Base-by-base conservation (phyloP, 2,113 vertebrate genomes). In the Polypterus senegalus region DNA sequence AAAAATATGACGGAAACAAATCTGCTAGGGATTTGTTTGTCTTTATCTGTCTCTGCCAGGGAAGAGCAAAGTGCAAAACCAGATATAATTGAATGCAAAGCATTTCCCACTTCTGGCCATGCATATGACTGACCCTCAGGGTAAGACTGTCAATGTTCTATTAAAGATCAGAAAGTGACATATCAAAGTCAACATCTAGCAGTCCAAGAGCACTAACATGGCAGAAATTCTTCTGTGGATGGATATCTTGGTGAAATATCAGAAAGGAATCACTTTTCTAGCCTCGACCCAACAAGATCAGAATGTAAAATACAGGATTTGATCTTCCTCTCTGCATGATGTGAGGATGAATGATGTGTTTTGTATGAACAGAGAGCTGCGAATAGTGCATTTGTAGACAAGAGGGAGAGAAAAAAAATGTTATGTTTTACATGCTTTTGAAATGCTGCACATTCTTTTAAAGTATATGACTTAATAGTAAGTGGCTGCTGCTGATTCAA, bases 271-370 rank as follows among this genome's bases (percentile, higher is more conserved):
- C 77, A 68, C 74, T 81, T 55, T 86, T 83, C 80, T 78, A 86
- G 77, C 82, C 74, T 81, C 86, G 84, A 87, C 86, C 87, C 67
- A 78, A 83, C 85, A 86, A 84, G 83, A 82, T 86, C 81, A 83
- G 85, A 87, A 87, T 88, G 83, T 89, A 79, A 90, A 87, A 89
- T 88, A 80, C 84, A 88, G 85, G 86, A 90, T 89, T 90, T 87
- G 73, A 73, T 84, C 71, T 84, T 88, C 83, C 88, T 86, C 84
- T 87, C 82, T 71, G 78, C 79, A 75, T 80, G 85, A 86, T 81
- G 79, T 81, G 80, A 82, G 76, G 82, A 83, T 86, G 84, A 84
- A 85, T 82, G 82, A 80, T 83, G 79, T 73, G 72, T 81, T 86
- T 86, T 86, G 88, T 89, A 86, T 87, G 86, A 88, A 84, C 86